phyloP scores from a whole-genome alignment of 2,113 vertebrate species.

The Stegostoma tigrinum region DNA sequence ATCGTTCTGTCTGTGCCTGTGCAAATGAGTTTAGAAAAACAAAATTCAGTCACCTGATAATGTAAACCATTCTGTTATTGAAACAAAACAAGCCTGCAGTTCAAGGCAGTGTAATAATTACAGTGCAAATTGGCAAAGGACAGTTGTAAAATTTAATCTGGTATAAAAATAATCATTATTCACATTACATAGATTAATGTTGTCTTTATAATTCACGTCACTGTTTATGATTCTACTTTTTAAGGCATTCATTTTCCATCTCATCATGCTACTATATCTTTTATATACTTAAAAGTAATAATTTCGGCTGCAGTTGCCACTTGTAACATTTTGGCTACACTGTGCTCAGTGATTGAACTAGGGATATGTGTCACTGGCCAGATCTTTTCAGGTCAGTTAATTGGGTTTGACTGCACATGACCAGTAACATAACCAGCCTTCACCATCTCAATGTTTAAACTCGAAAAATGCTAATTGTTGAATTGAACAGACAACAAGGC shows the following conservation, averaged over 20 bases:
- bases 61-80: background rate
- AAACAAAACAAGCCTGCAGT: background rate
- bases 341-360: background rate
- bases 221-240: background rate
- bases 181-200: background rate
- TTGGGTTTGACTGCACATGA: background rate
- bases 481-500: background rate
- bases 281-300: background rate
- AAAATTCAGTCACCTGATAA: background rate
- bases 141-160: background rate
- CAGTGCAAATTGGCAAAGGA: background rate
- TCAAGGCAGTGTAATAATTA: background rate
- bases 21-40: background rate
- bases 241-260: background rate
- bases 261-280: background rate
- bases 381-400: background rate
- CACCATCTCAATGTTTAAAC: background rate
- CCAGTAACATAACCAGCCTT: background rate
- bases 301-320: background rate
- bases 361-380: background rate
- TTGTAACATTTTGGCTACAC: too few species aligned
- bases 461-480: background rate
- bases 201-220: background rate
- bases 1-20: background rate
- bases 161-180: background rate